phyloP scores from a whole-genome alignment of 2,888 invertebrate species.

The Rhimphoctona megacephalus region DNA sequence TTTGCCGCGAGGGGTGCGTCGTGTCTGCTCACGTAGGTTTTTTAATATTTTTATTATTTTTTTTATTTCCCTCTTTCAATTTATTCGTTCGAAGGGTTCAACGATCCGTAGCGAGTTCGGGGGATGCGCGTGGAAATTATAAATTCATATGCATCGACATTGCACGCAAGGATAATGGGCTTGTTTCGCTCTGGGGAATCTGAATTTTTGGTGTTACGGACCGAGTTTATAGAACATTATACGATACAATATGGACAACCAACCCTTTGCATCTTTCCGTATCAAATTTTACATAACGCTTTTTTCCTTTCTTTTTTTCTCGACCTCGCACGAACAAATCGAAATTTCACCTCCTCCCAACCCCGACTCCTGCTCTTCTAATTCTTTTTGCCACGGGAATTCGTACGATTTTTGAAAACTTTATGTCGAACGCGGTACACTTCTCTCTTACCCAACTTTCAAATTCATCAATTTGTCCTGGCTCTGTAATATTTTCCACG shows the following conservation, averaged over 20 bases:
- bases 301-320: constrained; percentile 21
- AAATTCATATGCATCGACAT: constrained; percentile 81
- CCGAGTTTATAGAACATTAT: constrained; percentile 49
- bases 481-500: background rate
- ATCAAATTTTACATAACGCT: constrained; percentile 53
- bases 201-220: constrained; percentile 69
- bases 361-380: background rate
- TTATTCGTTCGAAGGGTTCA: constrained; percentile 60
- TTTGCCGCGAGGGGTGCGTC: constrained; percentile 68
- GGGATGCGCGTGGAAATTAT: constrained; percentile 82
- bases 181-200: constrained; percentile 78
- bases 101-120: constrained; percentile 63
- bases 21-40: constrained; percentile 20
- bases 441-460: background rate
- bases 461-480: background rate
- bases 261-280: constrained; percentile 31
- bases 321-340: background rate
- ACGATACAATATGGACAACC: constrained; percentile 11
- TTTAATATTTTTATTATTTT: background rate
- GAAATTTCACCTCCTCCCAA: background rate
- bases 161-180: constrained; percentile 32
- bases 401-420: background rate
- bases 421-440: background rate
- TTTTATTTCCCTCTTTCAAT: constrained; percentile 20
- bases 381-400: background rate